Conservation (phyloP, 2,797 vertebrate genomes). For the Chelmon rostratus region DNA sequence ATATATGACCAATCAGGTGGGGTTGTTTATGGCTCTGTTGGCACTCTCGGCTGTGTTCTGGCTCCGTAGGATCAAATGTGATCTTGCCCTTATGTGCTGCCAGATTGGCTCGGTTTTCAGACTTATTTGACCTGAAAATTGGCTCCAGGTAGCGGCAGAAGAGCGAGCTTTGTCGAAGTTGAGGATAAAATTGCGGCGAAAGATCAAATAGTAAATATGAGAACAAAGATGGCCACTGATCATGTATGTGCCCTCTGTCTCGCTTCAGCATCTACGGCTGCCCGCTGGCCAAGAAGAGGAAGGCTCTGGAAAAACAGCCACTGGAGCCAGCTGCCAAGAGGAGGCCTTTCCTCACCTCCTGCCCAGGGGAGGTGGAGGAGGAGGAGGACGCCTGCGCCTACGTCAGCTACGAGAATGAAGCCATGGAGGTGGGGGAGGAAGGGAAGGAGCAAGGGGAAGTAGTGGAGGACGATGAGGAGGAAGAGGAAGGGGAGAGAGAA, state of each 20-base stretch:
- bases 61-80: not conserved
- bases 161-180: not conserved
- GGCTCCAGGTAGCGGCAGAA: not conserved
- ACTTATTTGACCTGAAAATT: slow-evolving; percentile 14
- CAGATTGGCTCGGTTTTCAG: slow-evolving; percentile 15
- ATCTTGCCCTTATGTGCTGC: not conserved
- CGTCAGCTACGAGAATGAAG: slow-evolving; percentile 88
- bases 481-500: slow-evolving; percentile 62
- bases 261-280: slow-evolving; percentile 94
- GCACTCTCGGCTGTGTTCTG: not conserved
- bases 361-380: slow-evolving; percentile 85
- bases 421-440: slow-evolving; percentile 86
- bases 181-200: not conserved
- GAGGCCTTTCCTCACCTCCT: slow-evolving; percentile 88
- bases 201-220: slow-evolving; percentile 25
- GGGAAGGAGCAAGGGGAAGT: slow-evolving; percentile 89
- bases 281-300: slow-evolving; percentile 97
- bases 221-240: slow-evolving; percentile 46
- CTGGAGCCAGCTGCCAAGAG: slow-evolving; percentile 94
- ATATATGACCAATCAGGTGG: not conserved
- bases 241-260: slow-evolving; percentile 47
- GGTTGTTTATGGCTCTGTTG: slow-evolving; percentile 2
- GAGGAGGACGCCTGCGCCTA: slow-evolving; percentile 87
- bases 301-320: slow-evolving; percentile 94
- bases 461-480: slow-evolving; percentile 85